A percentile compares a stretch with the other conserved stretches of the same genome.
phyloP scores from a whole-genome alignment of 1,140 invertebrate genomes.

The Bradynema listronoti region DNA sequence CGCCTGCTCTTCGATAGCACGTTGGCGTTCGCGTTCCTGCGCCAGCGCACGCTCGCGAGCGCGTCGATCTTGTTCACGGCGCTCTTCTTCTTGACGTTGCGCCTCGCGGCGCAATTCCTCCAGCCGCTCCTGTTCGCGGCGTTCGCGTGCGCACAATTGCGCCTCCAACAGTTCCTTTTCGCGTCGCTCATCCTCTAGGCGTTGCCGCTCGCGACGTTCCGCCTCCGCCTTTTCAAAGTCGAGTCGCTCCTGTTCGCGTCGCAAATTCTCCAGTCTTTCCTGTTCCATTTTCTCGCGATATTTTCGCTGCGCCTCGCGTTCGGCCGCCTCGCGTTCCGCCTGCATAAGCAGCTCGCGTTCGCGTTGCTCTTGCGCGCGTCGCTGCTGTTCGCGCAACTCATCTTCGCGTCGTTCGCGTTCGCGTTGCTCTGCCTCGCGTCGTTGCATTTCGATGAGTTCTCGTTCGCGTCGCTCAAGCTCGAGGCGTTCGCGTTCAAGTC shows the following conservation, averaged over 20 bases:
- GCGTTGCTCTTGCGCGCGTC: slow-evolving; percentile 46
- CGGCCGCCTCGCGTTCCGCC: slow-evolving; percentile 45
- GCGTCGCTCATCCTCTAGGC: slow-evolving; percentile 31
- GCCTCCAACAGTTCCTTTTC: slow-evolving; percentile 50
- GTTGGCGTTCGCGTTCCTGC: slow-evolving; percentile 32
- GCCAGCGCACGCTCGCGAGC: slow-evolving; percentile 41
- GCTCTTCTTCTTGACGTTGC: slow-evolving; percentile 34
- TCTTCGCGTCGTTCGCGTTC: slow-evolving; percentile 45
- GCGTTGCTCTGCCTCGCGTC: slow-evolving; percentile 35
- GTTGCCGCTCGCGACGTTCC: slow-evolving; percentile 38
- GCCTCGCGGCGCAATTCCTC: slow-evolving; percentile 37
- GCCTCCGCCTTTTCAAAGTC: slow-evolving; percentile 31
- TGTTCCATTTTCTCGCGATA: slow-evolving; percentile 33
- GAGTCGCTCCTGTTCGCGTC: slow-evolving; percentile 47
- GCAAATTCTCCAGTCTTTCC: slow-evolving; percentile 46
- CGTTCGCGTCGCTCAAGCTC: slow-evolving; percentile 45
- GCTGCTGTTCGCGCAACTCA: slow-evolving; percentile 37
- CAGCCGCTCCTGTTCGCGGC: slow-evolving; percentile 36
- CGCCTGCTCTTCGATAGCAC: slow-evolving; percentile 29
- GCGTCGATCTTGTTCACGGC: slow-evolving; percentile 33
- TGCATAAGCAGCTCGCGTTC: slow-evolving; percentile 47
- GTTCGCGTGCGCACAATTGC: slow-evolving; percentile 30
- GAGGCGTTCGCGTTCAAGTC: slow-evolving; percentile 31
- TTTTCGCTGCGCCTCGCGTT: slow-evolving; percentile 41
- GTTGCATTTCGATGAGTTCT: slow-evolving; percentile 41